These are phyloP conservation scores for Leptinotarsa lineolata DNA, from an alignment of 1,140 invertebrate species.

Conservation along the genomic window DNA sequence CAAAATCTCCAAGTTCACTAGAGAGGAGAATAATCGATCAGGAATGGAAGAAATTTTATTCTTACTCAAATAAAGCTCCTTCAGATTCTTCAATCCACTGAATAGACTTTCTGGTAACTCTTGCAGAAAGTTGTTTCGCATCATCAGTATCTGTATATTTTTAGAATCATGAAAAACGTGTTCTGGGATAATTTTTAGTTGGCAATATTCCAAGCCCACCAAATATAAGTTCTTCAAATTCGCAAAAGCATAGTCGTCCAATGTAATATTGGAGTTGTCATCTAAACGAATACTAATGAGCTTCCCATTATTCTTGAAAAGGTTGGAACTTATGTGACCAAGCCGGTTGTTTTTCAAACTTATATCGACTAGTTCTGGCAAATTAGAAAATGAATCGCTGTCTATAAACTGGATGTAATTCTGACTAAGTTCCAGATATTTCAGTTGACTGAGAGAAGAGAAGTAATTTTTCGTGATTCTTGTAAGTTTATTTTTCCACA, in stretches of 20 bases:
- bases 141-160: background rate
- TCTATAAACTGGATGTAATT: slow-evolving; percentile 9
- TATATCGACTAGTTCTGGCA: slow-evolving; percentile 23
- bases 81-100: background rate
- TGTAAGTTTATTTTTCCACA: slow-evolving; percentile 31
- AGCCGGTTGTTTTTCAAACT: slow-evolving; percentile 18
- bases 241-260: background rate
- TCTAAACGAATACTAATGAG: background rate
- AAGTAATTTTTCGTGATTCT: slow-evolving; percentile 29
- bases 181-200: background rate
- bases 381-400: slow-evolving; percentile 2
- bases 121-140: background rate
- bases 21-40: background rate
- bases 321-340: slow-evolving; percentile 8
- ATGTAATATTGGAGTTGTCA: background rate
- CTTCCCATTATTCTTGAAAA: background rate
- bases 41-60: background rate
- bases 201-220: background rate
- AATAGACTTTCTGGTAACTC: background rate
- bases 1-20: background rate
- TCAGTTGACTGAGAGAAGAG: slow-evolving; percentile 25
- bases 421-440: slow-evolving; percentile 30
- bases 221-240: background rate
- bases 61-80: background rate
- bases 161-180: background rate